These are phyloP conservation scores for Sebastes melanostomus DNA, from an alignment of 2,797 vertebrate species.

Conservation along the genomic window DNA sequence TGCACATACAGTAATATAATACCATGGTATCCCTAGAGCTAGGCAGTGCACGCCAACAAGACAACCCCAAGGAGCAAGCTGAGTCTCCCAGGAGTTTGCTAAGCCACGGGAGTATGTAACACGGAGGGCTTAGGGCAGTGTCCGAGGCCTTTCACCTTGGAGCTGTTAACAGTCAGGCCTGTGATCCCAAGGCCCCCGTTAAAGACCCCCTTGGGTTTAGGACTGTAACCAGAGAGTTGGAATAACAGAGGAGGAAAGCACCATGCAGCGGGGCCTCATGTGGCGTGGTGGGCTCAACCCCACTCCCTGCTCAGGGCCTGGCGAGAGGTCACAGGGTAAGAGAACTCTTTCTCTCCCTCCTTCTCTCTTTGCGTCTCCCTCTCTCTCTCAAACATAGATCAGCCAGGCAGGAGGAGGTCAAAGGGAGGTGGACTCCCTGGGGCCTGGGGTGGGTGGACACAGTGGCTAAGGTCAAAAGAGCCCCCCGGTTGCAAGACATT, in stretches of 20 bases:
- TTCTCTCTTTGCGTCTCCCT: neutral
- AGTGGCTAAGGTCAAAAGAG: constrained; percentile 60
- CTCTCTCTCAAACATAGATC: constrained; percentile 40
- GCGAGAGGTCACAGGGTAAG: constrained; percentile 66
- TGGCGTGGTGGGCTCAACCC: constrained; percentile 57
- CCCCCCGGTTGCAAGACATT: constrained; percentile 41
- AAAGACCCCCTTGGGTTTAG: constrained; percentile 85
- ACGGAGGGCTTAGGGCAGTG: constrained; percentile 61
- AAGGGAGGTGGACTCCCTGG: constrained; percentile 48
- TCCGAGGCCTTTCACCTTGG: constrained; percentile 78
- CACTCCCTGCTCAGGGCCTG: constrained; percentile 51
- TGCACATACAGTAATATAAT: constrained; percentile 2
- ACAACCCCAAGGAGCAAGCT: neutral
- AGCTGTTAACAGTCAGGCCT: constrained; percentile 84
- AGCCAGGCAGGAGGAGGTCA: constrained; percentile 56
- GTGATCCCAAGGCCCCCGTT: constrained; percentile 78
- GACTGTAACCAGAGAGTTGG: constrained; percentile 84
- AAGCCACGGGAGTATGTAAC: constrained; percentile 59
- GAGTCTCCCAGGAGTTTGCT: constrained; percentile 46
- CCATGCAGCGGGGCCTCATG: constrained; percentile 51
- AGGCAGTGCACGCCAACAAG: neutral
- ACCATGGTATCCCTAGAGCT: neutral
- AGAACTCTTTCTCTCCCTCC: constrained; percentile 17
- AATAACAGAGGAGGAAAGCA: constrained; percentile 79
- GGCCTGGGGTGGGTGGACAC: constrained; percentile 47